Conservation (phyloP, 2,113 vertebrate species). For the Alligator sinensis region DNA sequence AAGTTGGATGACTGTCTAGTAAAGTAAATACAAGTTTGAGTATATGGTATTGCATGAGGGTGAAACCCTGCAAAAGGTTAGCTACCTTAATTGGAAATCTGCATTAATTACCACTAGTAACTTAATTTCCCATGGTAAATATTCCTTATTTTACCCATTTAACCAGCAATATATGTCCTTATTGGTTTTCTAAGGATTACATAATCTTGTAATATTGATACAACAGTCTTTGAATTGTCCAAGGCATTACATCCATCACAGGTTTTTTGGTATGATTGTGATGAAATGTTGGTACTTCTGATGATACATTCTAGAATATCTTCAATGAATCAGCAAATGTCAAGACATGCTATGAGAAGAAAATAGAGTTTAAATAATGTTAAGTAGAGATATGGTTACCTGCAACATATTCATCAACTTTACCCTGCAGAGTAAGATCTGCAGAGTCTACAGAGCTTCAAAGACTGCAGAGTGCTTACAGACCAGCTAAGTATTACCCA, state of each 20-base stretch:
- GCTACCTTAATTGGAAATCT: no score
- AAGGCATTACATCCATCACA: background rate
- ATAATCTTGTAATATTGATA: background rate
- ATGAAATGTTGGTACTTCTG: background rate
- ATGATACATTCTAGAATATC: background rate
- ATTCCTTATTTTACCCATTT: constrained; percentile 28
- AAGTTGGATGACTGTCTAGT: no score
- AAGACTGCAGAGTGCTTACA: fast-evolving
- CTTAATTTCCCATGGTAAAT: constrained; percentile 6
- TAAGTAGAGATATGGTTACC: background rate
- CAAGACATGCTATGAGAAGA: background rate
- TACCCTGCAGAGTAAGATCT: background rate
- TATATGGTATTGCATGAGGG: no score
- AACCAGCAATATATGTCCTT: background rate
- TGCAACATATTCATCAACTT: background rate
- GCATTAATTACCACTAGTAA: background rate
- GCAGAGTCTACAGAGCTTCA: background rate
- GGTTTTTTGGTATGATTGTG: background rate
- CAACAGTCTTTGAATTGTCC: background rate
- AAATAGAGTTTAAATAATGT: background rate
- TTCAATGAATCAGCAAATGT: background rate
- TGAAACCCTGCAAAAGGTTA: no score
- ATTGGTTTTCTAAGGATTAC: constrained; percentile 9
- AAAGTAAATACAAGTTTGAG: no score
- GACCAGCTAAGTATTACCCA: background rate